Evolutionary conservation across 2,113 vertebrate genomes (phyloP), one percentile per base, ranked within the genome.

Genomic region (Sinocyclocheilus grahami): DNA sequence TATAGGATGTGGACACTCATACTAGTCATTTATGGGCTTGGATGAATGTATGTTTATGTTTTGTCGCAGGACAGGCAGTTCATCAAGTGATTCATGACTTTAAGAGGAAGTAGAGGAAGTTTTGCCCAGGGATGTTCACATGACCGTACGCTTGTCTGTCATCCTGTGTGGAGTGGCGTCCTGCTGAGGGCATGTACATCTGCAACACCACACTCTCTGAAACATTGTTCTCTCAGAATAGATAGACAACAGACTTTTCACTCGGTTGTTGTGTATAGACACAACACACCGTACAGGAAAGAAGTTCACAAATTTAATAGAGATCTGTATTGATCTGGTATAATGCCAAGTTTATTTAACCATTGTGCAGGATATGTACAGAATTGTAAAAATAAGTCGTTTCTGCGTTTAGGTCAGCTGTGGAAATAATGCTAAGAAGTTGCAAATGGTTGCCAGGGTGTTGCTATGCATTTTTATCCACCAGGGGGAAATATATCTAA

Each of bases 71-170:
- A 48, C 39, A 75, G 39, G 5, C 22, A 48, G 72, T 75, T 75
- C 58, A 78, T 48, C 27, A 62, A 65, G 48, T 51, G 60, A 20
- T 78, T 60, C 67, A 46, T 78, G 79, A 46, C 74, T 78, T n/a
- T 65, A 65, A 78, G 39, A 87, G 88, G 85, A 90, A 87, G 78
- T 30, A 46, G 81, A 86, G 86, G 90, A 88, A 89, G 84, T 53
- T 10, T 30, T 51, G 86, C 24, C 71, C 76, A 85, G 46, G 75
- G 88, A 13, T 30, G 82, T 63, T 85, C 78, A 10, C 37, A 78
- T 76, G 80, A 58, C 65, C 39, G 30, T 14, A 20, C 16, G 24
- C 51, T 81, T 37, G 60, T 69, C 88, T 39, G 27, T 79, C 60
- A 71, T 86, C 82, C 88, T 58, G 46, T 82, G 60, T 72, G 84